phyloP scores from a whole-genome alignment of 2,113 vertebrate genomes.

The Lipotes vexillifer region DNA sequence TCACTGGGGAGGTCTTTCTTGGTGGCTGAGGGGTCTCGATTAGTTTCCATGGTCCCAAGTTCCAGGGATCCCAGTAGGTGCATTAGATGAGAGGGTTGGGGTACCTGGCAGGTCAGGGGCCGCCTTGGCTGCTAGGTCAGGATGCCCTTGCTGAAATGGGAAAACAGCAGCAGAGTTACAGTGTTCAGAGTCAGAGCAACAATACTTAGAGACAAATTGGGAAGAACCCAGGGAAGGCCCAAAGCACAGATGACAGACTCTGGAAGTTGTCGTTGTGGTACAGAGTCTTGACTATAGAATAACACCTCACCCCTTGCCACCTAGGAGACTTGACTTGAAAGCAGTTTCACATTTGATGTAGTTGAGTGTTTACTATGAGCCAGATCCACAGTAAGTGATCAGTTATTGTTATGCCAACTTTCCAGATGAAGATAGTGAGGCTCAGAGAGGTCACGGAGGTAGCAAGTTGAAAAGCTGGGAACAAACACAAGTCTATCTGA shows the following conservation, averaged over 20 bases:
- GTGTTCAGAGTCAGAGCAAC: not conserved
- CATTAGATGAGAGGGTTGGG: constrained; percentile 60
- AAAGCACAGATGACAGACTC: not conserved
- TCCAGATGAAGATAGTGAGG: not conserved
- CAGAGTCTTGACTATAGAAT: not conserved
- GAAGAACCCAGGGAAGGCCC: not conserved
- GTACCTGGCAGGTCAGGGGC: constrained; percentile 41
- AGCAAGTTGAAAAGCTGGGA: not conserved
- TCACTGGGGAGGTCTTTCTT: not conserved
- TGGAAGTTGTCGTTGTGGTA: not conserved
- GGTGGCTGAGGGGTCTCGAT: constrained; percentile 41
- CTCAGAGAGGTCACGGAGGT: not conserved
- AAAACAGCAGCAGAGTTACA: not conserved
- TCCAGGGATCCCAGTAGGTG: constrained; percentile 73
- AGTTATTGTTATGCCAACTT: not conserved
- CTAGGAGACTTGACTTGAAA: not conserved
- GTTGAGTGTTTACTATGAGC: not conserved
- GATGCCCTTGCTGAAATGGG: not conserved
- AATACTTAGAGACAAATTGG: not conserved
- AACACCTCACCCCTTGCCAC: not conserved
- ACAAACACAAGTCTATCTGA: not conserved
- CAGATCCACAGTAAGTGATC: not conserved
- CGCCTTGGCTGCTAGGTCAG: not conserved
- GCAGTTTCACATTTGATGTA: not conserved
- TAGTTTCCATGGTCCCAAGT: constrained; percentile 48